phyloP scores from a whole-genome alignment of 2,888 invertebrate species.

The Merodon equestris region DNA sequence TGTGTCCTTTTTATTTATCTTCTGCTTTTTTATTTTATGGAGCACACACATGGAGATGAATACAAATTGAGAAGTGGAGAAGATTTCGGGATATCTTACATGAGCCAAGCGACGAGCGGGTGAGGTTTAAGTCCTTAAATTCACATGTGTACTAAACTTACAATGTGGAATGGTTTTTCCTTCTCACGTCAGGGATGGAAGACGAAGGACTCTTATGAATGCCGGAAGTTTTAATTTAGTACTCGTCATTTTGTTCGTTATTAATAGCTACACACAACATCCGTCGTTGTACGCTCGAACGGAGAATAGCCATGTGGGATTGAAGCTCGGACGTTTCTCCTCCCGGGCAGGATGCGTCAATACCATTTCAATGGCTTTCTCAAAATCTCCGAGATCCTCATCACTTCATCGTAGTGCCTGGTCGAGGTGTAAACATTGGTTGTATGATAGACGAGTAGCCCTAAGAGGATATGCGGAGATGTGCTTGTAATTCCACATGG shows the following conservation, averaged over 20 bases:
- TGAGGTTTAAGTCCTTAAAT: background rate
- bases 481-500: conserved; percentile 19
- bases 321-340: background rate
- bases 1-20: no score
- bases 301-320: background rate
- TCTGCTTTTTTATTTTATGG: background rate
- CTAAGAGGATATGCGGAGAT: conserved; percentile 3
- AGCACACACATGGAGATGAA: conserved; percentile 1
- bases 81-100: conserved; percentile 7
- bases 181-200: background rate
- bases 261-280: background rate
- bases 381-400: conserved; percentile 16
- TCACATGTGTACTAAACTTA: no score
- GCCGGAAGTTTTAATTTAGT: background rate
- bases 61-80: conserved; percentile 1
- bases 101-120: background rate
- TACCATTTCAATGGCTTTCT: conserved; percentile 23
- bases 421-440: conserved; percentile 16
- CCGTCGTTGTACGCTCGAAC: background rate
- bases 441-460: no score
- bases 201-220: no score
- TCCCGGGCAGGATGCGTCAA: conserved; percentile 2
- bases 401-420: conserved; percentile 5
- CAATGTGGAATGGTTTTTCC: background rate
- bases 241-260: no score